Conservation (phyloP, 37 sponge, comb jelly and placozoan species). For the Cladorhizidae sp. region DNA sequence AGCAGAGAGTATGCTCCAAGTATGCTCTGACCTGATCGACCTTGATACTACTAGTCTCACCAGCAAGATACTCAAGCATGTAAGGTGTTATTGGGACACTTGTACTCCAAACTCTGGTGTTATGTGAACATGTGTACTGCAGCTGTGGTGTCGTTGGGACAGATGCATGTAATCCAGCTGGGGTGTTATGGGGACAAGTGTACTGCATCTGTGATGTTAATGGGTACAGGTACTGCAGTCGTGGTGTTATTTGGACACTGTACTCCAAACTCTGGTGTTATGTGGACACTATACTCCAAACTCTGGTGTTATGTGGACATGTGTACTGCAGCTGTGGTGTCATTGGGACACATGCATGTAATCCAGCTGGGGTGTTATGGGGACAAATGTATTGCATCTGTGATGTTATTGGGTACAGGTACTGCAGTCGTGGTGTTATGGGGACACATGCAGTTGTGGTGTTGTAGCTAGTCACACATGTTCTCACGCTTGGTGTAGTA, state of each 20-base stretch:
- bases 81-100: conserved; percentile 22
- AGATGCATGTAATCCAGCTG: background rate
- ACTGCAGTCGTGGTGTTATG: no score
- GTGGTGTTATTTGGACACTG: no score
- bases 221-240: no score
- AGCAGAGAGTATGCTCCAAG: conserved; percentile 47
- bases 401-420: no score
- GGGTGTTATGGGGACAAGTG: background rate
- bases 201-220: background rate
- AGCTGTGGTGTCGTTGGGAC: background rate
- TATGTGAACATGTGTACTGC: background rate
- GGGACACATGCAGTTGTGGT: no score
- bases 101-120: no score
- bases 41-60: conserved; percentile 45
- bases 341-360: background rate
- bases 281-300: no score
- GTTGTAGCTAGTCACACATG: no score
- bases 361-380: background rate
- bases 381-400: background rate
- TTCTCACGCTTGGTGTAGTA: no score
- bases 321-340: background rate
- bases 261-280: no score
- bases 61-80: conserved; percentile 64
- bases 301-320: no score
- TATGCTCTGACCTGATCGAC: conserved; percentile 70